Conservation (phyloP, 2,113 vertebrate species). For the Misgurnus anguillicaudatus region DNA sequence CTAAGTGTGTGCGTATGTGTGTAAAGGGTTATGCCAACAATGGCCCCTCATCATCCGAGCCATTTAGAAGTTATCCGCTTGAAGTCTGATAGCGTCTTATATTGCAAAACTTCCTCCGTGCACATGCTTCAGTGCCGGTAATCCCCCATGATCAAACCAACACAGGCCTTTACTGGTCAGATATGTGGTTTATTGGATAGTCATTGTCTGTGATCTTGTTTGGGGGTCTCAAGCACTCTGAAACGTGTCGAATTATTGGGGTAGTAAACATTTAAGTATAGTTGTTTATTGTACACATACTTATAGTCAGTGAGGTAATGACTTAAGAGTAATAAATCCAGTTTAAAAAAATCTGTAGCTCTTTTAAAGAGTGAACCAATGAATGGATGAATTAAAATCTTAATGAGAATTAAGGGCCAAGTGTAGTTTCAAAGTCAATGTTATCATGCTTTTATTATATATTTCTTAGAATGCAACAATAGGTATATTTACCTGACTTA, state of each 20-base stretch:
- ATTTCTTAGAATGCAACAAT: background rate
- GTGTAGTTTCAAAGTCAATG: background rate
- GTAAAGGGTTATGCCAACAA: slow-evolving; percentile 4
- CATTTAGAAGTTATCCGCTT: slow-evolving; percentile 20
- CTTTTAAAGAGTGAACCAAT: background rate
- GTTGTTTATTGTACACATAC: background rate
- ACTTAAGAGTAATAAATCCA: background rate
- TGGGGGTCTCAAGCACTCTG: background rate
- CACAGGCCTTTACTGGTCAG: background rate
- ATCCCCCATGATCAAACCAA: background rate
- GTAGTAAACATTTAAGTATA: background rate
- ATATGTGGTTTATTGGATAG: background rate
- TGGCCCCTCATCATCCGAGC: slow-evolving; percentile 4
- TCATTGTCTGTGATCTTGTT: background rate
- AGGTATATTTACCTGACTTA: background rate
- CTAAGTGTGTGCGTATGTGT: background rate
- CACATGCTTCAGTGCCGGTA: background rate
- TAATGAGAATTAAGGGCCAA: background rate
- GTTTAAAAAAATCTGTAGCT: background rate
- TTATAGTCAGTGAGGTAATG: background rate
- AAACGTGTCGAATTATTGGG: background rate
- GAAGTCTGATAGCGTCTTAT: slow-evolving; percentile 5
- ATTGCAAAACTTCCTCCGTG: background rate
- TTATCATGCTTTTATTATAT: background rate
- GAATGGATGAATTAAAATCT: background rate